Evolutionary conservation across 2,113 vertebrate species (phyloP).

Genomic region (Laticauda laticaudata): DNA sequence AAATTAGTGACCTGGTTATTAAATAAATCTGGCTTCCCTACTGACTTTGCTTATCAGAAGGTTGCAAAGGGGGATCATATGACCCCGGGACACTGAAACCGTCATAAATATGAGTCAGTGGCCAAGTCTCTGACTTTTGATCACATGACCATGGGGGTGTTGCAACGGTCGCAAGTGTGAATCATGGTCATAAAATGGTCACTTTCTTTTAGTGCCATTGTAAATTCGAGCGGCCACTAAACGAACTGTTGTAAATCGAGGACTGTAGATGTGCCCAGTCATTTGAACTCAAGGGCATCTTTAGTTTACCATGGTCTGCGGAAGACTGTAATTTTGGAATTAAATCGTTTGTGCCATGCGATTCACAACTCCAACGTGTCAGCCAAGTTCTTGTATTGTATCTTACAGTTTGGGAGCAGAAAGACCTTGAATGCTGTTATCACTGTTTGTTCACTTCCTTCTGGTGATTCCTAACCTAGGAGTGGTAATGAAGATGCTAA

Average conservation of each 20-base stretch:
- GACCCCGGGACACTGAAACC: not conserved
- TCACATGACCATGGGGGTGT: no score
- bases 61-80: not conserved
- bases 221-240: no score
- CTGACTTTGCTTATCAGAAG: not conserved
- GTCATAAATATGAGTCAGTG: not conserved
- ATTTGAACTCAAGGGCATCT: not conserved
- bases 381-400: not conserved
- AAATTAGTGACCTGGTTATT: not conserved
- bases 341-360: not conserved
- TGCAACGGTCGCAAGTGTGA: no score
- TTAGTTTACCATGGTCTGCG: not conserved
- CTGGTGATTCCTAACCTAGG: not conserved
- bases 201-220: no score
- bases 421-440: not conserved
- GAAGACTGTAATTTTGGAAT: not conserved
- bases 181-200: no score
- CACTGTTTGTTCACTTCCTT: not conserved
- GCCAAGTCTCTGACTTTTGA: no score
- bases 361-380: not conserved
- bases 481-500: not conserved
- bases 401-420: not conserved
- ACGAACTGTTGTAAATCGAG: no score
- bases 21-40: not conserved
- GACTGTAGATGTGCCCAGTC: not conserved